Conservation (phyloP, 2,888 invertebrate species). For the Drosophila infuscata region DNA sequence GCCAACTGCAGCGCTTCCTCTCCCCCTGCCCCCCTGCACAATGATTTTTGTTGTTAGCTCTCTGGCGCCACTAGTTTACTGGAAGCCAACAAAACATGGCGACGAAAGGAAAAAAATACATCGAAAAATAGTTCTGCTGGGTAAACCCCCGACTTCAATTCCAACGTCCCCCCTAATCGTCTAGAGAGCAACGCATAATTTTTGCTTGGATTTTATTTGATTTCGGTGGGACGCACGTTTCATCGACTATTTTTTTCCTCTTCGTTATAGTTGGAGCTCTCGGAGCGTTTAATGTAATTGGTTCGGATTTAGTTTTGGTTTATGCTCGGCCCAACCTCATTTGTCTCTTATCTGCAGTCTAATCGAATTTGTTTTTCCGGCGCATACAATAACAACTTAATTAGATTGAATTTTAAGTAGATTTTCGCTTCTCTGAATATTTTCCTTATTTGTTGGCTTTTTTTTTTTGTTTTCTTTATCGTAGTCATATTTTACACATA, state of each 20-base stretch:
- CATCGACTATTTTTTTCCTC: constrained; percentile 35
- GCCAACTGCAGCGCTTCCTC: constrained; percentile 61
- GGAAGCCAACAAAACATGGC: constrained; percentile 37
- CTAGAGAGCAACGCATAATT: constrained; percentile 61
- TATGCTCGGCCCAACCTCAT: constrained; percentile 35
- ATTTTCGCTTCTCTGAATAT: constrained; percentile 27
- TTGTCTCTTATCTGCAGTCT: constrained; percentile 50
- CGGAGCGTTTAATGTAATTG: constrained; percentile 80
- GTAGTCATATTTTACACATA: constrained; percentile 65
- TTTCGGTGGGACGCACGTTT: constrained; percentile 57
- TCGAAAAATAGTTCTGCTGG: constrained; percentile 17
- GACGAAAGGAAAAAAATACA: constrained; percentile 25
- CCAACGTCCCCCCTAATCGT: constrained; percentile 39
- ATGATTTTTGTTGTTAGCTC: constrained; percentile 58
- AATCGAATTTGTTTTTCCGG: constrained; percentile 70
- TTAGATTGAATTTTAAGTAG: constrained; percentile 69
- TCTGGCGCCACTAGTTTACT: constrained; percentile 70
- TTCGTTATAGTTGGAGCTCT: constrained; percentile 25
- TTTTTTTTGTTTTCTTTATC: constrained; percentile 18
- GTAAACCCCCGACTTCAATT: constrained; percentile 13
- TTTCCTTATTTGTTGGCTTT: neutral
- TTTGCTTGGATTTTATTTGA: constrained; percentile 64
- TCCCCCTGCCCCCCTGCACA: constrained; percentile 22
- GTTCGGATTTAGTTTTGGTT: constrained; percentile 44
- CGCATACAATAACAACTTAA: constrained; percentile 76